These are phyloP conservation scores for Tragopan temminckii DNA, from an alignment of 2,797 vertebrate genomes.

Conservation along the genomic window DNA sequence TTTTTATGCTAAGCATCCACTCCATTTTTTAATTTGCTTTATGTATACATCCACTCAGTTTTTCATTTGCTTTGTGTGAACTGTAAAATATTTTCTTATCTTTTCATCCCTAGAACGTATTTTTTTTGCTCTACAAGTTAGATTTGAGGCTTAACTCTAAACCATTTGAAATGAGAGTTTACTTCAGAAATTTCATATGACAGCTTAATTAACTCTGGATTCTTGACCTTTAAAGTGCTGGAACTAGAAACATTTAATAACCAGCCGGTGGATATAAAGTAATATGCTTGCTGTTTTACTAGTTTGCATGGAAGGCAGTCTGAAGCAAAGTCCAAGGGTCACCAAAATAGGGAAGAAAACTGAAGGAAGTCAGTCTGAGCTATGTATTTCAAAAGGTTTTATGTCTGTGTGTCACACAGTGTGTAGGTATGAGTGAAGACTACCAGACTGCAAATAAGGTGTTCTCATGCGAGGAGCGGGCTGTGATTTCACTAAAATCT, in stretches of 20 bases:
- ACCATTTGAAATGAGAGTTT: conserved; percentile 18
- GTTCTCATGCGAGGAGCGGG: not conserved
- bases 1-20: not conserved
- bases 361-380: conserved; percentile 4
- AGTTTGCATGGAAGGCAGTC: conserved; percentile 54
- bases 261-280: conserved; percentile 39
- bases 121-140: conserved; percentile 52
- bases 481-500: not conserved
- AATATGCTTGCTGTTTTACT: conserved; percentile 55
- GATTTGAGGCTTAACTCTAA: conserved; percentile 38
- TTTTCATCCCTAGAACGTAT: not conserved
- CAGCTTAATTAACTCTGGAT: conserved; percentile 65
- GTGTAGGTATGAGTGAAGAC: not conserved
- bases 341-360: conserved; percentile 35
- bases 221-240: conserved; percentile 68
- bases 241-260: conserved; percentile 53
- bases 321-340: conserved; percentile 75
- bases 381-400: not conserved
- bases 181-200: conserved; percentile 30
- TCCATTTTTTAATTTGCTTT: conserved; percentile 1
- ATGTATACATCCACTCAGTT: not conserved
- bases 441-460: rapidly evolving
- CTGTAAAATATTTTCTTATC: conserved; percentile 41
- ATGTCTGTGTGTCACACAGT: not conserved
- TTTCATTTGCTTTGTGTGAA: not conserved